A percentile compares a stretch with the other conserved stretches of the same genome.
These are phyloP conservation scores for Parelbella ahira DNA, from an alignment of 2,888 invertebrate genomes.

Conservation along the genomic window DNA sequence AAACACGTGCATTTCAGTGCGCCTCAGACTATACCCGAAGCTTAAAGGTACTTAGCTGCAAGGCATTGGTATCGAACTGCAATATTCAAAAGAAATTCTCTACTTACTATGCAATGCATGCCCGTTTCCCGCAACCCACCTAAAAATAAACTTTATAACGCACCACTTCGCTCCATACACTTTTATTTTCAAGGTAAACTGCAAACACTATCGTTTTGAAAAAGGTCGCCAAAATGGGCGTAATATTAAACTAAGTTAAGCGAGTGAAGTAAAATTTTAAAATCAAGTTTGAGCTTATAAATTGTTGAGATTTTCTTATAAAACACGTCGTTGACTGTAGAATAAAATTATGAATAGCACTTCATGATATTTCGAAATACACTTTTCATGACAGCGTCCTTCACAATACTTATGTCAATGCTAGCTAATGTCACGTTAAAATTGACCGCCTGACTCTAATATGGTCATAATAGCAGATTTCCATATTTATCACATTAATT, in stretches of 20 bases:
- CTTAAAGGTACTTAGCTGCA: not conserved
- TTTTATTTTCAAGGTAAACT: constrained; percentile 1
- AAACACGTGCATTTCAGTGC: too few relatives aligned
- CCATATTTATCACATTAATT: too few relatives aligned
- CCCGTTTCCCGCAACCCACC: constrained; percentile 13
- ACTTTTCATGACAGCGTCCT: too few relatives aligned
- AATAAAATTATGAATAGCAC: too few relatives aligned
- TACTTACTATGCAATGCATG: constrained; percentile 9
- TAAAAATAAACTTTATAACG: constrained; percentile 13
- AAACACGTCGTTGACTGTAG: too few relatives aligned
- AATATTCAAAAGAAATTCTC: constrained; percentile 14
- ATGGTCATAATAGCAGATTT: too few relatives aligned
- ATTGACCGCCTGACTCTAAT: too few relatives aligned
- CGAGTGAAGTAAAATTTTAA: not conserved
- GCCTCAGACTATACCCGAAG: not conserved
- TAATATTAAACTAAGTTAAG: not conserved
- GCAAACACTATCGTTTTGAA: constrained; percentile 7
- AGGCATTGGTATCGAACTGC: constrained; percentile 9
- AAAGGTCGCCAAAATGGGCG: not conserved
- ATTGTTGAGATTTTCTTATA: too few relatives aligned
- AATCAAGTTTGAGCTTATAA: not conserved
- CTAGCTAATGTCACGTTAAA: too few relatives aligned
- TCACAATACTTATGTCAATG: too few relatives aligned
- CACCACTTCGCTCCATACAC: constrained; percentile 7
- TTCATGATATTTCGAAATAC: too few relatives aligned